Percentiles rank a stretch among this genome's conserved stretches.
Evolutionary conservation across 2,888 invertebrate species (phyloP).

Genomic region (Leucozona laternaria): DNA sequence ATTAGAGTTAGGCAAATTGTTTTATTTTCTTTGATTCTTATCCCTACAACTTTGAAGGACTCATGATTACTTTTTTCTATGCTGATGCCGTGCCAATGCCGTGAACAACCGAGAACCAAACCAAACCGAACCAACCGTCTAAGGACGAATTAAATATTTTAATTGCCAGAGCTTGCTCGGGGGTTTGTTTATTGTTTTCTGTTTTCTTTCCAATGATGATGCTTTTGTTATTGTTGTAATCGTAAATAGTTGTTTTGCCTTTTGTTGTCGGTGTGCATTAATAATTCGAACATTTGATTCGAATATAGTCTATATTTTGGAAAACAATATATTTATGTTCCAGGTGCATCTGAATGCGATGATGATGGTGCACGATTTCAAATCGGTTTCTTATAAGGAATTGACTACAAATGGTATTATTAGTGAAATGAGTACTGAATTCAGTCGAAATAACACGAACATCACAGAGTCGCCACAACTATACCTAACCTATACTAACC

Average conservation of each 20-base stretch:
- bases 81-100: too few relatives aligned
- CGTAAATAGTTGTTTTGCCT: conserved; percentile 16
- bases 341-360: conserved; percentile 56
- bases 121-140: too few relatives aligned
- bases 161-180: conserved; percentile 60
- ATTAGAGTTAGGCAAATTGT: conserved; percentile 77
- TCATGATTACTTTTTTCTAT: conserved; percentile 57
- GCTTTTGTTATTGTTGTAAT: conserved; percentile 42
- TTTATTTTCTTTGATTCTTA: conserved; percentile 77
- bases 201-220: conserved; percentile 58
- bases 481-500: conserved; percentile 2
- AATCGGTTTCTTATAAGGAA: conserved; percentile 32
- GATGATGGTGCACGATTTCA: conserved; percentile 58
- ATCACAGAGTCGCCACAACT: conserved; percentile 47
- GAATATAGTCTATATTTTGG: conserved; percentile 27
- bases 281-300: conserved; percentile 20
- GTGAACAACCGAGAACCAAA: background rate
- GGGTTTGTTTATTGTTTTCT: conserved; percentile 73
- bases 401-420: conserved; percentile 61
- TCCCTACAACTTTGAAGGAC: conserved; percentile 70
- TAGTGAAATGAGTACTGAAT: conserved; percentile 63
- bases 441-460: conserved; percentile 53
- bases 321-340: conserved; percentile 25
- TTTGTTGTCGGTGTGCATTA: conserved; percentile 22
- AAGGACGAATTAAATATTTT: conserved; percentile 71